Evolutionary conservation across 2,113 vertebrate species (phyloP).

Genomic region (Crotalus horridus): DNA sequence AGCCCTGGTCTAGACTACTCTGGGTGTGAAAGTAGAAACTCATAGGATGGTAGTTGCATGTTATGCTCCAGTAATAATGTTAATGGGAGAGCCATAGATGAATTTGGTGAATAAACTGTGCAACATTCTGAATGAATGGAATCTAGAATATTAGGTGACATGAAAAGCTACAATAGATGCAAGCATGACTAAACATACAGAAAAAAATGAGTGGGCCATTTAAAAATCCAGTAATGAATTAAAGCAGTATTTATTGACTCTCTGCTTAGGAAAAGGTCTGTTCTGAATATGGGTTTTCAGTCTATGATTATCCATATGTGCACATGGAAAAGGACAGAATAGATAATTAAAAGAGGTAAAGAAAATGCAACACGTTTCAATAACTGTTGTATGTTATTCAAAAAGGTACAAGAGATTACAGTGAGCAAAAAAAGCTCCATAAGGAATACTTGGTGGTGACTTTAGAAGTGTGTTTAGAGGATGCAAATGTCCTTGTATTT

Average conservation of each 20-base stretch:
- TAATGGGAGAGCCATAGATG: neutral
- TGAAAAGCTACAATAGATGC: neutral
- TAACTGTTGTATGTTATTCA: neutral
- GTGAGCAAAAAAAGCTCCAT: neutral
- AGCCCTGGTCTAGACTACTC: neutral
- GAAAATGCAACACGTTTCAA: neutral
- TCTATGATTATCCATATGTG: neutral
- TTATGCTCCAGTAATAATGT: neutral
- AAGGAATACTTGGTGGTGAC: neutral
- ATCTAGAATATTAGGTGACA: neutral
- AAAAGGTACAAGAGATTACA: neutral
- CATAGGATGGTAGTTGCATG: neutral
- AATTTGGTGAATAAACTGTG: neutral
- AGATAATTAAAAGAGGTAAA: neutral
- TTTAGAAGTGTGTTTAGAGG: neutral
- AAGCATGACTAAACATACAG: neutral
- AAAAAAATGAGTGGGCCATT: neutral
- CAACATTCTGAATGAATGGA: neutral
- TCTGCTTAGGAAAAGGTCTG: neutral
- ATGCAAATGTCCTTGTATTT: neutral
- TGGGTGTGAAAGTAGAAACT: neutral
- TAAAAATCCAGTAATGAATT: neutral
- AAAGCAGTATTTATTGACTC: neutral
- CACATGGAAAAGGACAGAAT: neutral
- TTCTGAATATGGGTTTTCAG: neutral